Conservation (phyloP, 2,113 vertebrate genomes). For the Podarcis raffonei region DNA sequence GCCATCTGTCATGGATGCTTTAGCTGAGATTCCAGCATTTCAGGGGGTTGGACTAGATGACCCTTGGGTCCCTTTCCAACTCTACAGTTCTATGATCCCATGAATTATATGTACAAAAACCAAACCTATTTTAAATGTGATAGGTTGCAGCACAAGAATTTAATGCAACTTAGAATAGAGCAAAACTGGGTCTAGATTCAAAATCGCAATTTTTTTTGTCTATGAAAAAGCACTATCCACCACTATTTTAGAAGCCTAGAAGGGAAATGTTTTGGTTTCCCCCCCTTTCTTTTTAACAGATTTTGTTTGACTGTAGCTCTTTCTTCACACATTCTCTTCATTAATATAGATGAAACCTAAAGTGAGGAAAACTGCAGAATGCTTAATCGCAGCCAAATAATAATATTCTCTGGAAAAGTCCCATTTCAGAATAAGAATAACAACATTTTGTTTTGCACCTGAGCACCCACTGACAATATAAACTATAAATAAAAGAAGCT, state of each 20-base stretch:
- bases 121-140: conserved; percentile 9
- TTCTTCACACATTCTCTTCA: conserved; percentile 35
- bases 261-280: background rate
- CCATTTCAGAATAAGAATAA: conserved; percentile 20
- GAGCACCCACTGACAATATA: background rate
- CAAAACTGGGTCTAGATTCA: background rate
- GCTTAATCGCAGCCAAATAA: conserved; percentile 35
- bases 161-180: conserved; percentile 44
- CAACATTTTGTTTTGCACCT: background rate
- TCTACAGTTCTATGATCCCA: too few relatives aligned
- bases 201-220: background rate
- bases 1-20: too few relatives aligned
- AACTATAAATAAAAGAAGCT: background rate
- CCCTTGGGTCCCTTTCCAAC: too few relatives aligned
- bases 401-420: conserved; percentile 14
- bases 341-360: conserved; percentile 63
- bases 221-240: conserved; percentile 35
- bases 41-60: too few relatives aligned
- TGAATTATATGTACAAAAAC: background rate
- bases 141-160: conserved; percentile 10
- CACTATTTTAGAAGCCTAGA: background rate
- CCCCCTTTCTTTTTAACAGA: background rate
- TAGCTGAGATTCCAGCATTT: too few relatives aligned
- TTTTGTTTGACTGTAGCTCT: conserved; percentile 47
- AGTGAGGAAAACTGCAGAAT: conserved; percentile 44